These are phyloP conservation scores for Jaculus jaculus DNA, from an alignment of 2,113 vertebrate genomes.

Conservation along the genomic window DNA sequence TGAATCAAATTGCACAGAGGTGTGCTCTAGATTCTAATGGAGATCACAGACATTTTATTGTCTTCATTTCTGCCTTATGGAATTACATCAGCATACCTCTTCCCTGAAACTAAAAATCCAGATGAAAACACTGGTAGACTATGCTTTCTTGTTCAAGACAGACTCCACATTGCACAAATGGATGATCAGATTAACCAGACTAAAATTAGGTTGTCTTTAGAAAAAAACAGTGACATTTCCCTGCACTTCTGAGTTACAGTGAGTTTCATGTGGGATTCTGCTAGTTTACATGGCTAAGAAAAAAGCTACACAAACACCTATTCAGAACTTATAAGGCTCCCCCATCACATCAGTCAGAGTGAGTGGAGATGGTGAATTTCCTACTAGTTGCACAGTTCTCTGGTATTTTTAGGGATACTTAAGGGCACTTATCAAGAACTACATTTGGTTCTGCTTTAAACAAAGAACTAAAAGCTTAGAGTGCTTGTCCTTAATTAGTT, in stretches of 20 bases:
- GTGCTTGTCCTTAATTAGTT: slow-evolving; percentile 16
- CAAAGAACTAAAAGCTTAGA: slow-evolving; percentile 3
- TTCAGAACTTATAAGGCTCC: not conserved
- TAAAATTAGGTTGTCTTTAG: not conserved
- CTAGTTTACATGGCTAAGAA: not conserved
- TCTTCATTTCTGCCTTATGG: not conserved
- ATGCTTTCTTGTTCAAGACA: not conserved
- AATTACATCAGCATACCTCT: accelerated
- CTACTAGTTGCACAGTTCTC: not conserved
- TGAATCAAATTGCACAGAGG: too few relatives aligned
- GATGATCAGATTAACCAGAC: not conserved
- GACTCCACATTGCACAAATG: not conserved
- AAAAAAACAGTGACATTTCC: not conserved
- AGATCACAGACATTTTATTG: not conserved
- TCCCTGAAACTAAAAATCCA: not conserved
- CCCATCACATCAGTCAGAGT: not conserved
- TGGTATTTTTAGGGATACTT: not conserved
- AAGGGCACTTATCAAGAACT: not conserved
- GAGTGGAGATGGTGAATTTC: not conserved
- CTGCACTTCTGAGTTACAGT: not conserved
- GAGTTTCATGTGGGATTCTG: not conserved
- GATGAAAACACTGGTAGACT: not conserved
- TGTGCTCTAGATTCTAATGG: too few relatives aligned
- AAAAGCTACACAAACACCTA: not conserved
- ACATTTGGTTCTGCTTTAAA: not conserved